These are phyloP conservation scores for Enteromius fasciolatus DNA, from an alignment of 2,797 vertebrate genomes.

Conservation along the genomic window DNA sequence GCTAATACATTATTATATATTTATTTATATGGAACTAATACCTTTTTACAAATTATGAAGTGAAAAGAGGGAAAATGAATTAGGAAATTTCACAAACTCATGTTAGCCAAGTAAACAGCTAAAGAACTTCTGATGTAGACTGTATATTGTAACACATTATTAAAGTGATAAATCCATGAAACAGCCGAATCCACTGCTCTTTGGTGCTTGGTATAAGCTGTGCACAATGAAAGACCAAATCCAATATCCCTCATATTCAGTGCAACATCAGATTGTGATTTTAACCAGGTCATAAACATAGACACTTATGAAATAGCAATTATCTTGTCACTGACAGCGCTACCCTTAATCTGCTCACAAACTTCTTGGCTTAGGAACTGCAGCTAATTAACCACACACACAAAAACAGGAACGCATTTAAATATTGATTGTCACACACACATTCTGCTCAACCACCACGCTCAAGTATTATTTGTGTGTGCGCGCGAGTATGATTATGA, in stretches of 20 bases:
- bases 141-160: neutral
- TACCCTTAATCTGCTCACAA: constrained; percentile 80
- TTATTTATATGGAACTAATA: neutral
- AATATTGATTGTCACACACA: constrained; percentile 77
- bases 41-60: neutral
- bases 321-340: constrained; percentile 70
- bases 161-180: neutral
- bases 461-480: constrained; percentile 67
- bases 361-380: constrained; percentile 80
- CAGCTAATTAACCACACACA: constrained; percentile 84
- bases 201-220: neutral
- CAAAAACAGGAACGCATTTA: constrained; percentile 84
- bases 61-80: neutral
- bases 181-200: neutral
- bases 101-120: neutral
- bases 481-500: constrained; percentile 82
- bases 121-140: neutral
- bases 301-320: constrained; percentile 68
- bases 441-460: constrained; percentile 56
- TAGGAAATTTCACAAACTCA: neutral
- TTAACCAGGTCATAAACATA: constrained; percentile 38
- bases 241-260: constrained; percentile 15
- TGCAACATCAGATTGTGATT: constrained; percentile 55
- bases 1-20: neutral
- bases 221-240: neutral